Percentiles rank a stretch among this genome's conserved stretches.
These are phyloP conservation scores for Oscheius sp. DNA, from an alignment of 2,888 invertebrate species.

Conservation along the genomic window DNA sequence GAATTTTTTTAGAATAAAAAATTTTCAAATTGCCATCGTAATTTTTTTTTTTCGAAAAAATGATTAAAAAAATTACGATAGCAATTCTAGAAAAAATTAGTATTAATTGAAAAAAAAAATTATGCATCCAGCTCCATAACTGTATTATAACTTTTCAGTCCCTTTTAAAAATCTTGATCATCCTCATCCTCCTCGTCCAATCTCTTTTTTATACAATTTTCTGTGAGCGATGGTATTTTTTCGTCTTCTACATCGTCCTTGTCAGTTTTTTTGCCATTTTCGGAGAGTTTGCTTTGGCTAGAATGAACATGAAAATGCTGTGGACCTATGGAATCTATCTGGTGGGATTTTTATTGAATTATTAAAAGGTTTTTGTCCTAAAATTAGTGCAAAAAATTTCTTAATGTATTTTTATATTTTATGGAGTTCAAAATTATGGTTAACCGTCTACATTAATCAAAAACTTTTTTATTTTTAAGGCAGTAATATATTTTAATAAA, in stretches of 20 bases:
- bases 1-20: neutral
- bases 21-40: no score
- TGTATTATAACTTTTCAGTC: neutral
- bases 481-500: neutral
- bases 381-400: neutral
- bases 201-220: neutral
- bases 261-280: neutral
- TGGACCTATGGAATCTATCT: constrained; percentile 16
- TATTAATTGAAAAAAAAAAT: no score
- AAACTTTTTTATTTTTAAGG: neutral
- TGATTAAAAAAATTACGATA: no score
- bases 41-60: no score
- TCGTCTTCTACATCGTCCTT: constrained; percentile 7
- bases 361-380: neutral
- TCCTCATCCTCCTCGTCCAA: neutral
- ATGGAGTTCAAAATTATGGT: no score
- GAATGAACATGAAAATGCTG: neutral
- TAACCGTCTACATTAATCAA: no score
- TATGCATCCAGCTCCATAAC: no score
- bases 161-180: neutral
- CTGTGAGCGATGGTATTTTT: neutral
- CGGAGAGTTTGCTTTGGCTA: neutral
- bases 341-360: neutral
- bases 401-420: no score
- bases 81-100: no score